Percentiles rank a stretch among this genome's conserved stretches.
Evolutionary conservation across 1,140 invertebrate genomes (phyloP).

Genomic region (Cardiocondyla obscurior): DNA sequence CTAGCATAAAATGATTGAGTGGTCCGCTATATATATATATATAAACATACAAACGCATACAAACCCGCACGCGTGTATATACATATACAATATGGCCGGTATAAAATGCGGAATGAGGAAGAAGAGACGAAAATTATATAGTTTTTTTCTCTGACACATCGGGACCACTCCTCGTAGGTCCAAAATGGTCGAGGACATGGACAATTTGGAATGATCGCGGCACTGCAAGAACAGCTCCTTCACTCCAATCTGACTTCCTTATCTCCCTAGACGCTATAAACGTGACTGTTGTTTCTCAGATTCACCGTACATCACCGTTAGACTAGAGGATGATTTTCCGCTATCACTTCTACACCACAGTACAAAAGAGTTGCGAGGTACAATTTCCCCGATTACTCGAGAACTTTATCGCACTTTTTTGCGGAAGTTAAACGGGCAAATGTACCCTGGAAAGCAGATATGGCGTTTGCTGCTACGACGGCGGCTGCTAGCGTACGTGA

Average conservation of each 20-base stretch:
- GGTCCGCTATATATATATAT: neutral
- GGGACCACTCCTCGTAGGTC: neutral
- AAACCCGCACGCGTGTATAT: neutral
- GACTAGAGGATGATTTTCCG: neutral
- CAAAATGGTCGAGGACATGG: slow-evolving; percentile 20
- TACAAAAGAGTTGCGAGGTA: slow-evolving; percentile 62
- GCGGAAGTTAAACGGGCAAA: neutral
- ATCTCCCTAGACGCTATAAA: neutral
- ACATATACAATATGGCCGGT: neutral
- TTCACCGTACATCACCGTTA: slow-evolving; percentile 19
- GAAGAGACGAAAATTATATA: neutral
- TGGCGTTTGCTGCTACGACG: too few species aligned
- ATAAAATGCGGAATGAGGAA: neutral
- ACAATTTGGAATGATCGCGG: neutral
- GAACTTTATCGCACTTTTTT: slow-evolving; percentile 24
- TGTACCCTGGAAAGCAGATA: too few species aligned
- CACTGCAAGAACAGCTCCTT: neutral
- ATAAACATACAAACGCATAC: too few species aligned
- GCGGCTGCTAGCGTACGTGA: too few species aligned
- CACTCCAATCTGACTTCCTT: slow-evolving; percentile 27
- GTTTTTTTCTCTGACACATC: neutral
- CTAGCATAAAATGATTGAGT: neutral
- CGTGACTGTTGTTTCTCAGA: slow-evolving; percentile 21
- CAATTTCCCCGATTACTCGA: neutral
- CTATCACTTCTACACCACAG: slow-evolving; percentile 63